Evolutionary conservation across 2,797 vertebrate genomes (phyloP), one percentile per base, ranked within the genome.

Genomic region (Falco novaeseelandiae): DNA sequence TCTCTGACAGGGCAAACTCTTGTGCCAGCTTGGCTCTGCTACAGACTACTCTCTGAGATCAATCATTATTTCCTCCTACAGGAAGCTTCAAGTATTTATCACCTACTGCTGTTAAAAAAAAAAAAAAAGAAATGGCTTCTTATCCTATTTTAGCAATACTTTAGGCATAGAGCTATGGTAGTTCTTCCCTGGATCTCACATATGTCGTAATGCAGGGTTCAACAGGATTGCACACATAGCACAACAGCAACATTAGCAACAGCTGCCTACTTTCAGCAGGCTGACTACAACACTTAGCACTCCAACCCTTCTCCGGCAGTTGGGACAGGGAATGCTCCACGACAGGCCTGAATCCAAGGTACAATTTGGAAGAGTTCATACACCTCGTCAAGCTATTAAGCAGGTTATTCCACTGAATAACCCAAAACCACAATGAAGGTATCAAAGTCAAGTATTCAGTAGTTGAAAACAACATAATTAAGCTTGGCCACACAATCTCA

Each of bases 241-340:
- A 49, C 19, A 67, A 63, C 1, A 3, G 1, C 40, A 20, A 8
- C 0, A 0, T 1, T 17, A 82, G 46, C 32, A 61, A 62, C 25
- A 86, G 49, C 59, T 44, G 25, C 40, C 26, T 9, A 14, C 2
- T 15, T 19, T 14, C 22, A 74, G 48, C 10, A 63, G 61, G 48
- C 8, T 38, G 42, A n/a, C 7, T 11, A 12, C 26, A 77, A 3
- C 14, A 32, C 12, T 12, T 3, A 40, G 4, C 42, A 15, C 34
- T 19, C 9, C 9, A 58, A 58, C 2, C 6, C 29, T 34, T 36
- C 18, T 19, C 11, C 19, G 48, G 80, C 6, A 57, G 42, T 51
- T 49, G 6, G 30, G 26, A 54, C 5, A n/a, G 23, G 34, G 17
- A 74, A 61, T 23, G 19, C 19, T 14, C 21, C 8, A 32, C 7